Conservation (phyloP, 2,888 invertebrate genomes). For the Anticlea derivata region DNA sequence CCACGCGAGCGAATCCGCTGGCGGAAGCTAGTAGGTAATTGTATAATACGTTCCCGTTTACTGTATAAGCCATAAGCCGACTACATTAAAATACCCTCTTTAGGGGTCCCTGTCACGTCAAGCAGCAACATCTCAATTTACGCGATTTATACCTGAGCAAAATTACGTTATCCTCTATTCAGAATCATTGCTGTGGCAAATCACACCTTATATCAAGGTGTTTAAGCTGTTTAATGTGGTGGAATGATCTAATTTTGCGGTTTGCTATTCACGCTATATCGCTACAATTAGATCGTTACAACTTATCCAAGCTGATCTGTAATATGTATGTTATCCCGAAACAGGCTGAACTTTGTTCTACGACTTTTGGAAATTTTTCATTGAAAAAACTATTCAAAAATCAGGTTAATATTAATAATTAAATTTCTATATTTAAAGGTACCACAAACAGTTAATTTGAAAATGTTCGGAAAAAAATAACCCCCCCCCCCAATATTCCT, state of each 20-base stretch:
- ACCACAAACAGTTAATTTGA: too few relatives aligned
- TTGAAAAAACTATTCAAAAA: too few relatives aligned
- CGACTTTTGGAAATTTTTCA: too few relatives aligned
- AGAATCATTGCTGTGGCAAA: conserved; percentile 21
- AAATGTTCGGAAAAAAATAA: too few relatives aligned
- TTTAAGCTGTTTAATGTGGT: neutral
- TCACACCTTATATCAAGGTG: neutral
- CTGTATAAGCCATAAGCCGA: conserved; percentile 17
- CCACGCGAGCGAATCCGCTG: too few relatives aligned
- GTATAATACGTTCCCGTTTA: conserved; percentile 24
- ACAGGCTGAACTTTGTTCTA: too few relatives aligned
- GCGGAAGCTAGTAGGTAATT: too few relatives aligned
- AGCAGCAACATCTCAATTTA: conserved; percentile 45
- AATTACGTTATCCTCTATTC: conserved; percentile 33
- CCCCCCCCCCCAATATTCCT: too few relatives aligned
- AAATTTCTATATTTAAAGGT: too few relatives aligned
- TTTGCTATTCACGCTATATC: conserved; percentile 24
- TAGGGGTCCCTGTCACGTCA: conserved; percentile 31
- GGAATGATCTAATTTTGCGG: conserved; percentile 5
- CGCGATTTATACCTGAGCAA: conserved; percentile 39
- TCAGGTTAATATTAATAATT: too few relatives aligned
- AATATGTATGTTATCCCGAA: too few relatives aligned
- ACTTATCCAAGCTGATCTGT: neutral
- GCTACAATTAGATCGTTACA: conserved; percentile 38
- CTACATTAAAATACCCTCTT: conserved; percentile 37